Evolutionary conservation across 2,113 vertebrate species (phyloP).

Genomic region (Burhinus bistriatus): DNA sequence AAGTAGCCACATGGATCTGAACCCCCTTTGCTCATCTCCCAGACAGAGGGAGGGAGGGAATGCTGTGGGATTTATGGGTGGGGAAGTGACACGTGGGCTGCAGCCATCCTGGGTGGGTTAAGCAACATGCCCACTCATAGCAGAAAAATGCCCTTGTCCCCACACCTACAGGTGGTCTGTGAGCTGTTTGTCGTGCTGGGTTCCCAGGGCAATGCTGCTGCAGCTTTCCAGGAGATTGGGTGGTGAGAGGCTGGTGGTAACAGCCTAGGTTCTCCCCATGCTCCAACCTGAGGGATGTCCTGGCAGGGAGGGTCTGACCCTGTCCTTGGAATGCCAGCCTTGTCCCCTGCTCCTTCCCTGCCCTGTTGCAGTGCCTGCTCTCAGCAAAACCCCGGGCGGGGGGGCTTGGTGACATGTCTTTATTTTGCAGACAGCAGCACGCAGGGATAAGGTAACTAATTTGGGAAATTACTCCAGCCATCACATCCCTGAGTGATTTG

Average conservation of each 20-base stretch:
- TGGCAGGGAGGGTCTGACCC: not conserved
- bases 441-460: not conserved
- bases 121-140: not conserved
- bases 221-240: not conserved
- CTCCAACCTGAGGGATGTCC: not conserved
- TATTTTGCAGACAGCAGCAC: not conserved
- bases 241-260: not conserved
- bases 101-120: not conserved
- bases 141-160: not conserved
- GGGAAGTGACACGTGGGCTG: not conserved
- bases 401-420: not conserved
- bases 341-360: not conserved
- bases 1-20: not conserved
- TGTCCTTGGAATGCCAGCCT: not conserved
- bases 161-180: fast-evolving
- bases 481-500: not conserved
- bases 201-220: not conserved
- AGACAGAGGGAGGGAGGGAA: not conserved
- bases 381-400: not conserved
- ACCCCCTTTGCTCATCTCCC: not conserved
- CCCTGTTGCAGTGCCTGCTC: not conserved
- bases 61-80: not conserved
- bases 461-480: not conserved
- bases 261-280: not conserved
- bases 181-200: not conserved